Conservation (phyloP, 2,797 vertebrate species). For the Enteromius anoplus region DNA sequence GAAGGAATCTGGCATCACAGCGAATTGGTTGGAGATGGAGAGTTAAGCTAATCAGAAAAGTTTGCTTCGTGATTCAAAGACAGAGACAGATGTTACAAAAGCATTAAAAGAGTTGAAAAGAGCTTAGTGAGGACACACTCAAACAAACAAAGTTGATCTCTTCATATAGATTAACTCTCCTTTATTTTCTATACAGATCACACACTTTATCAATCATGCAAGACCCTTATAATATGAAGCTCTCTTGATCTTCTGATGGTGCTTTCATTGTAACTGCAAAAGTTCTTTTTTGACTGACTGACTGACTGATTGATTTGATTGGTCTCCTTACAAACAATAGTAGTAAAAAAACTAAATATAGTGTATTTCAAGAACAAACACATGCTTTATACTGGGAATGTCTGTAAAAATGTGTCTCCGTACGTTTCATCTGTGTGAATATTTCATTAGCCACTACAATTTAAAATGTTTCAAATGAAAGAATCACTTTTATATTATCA, state of each 20-base stretch:
- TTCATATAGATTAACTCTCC: neutral
- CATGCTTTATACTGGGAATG: neutral
- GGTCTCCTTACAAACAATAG: neutral
- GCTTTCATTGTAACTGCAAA: neutral
- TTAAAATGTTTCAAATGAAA: slow-evolving; percentile 43
- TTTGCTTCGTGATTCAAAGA: neutral
- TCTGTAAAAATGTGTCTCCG: neutral
- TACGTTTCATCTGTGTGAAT: neutral
- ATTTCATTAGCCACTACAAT: slow-evolving; percentile 4
- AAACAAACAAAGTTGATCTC: slow-evolving; percentile 4
- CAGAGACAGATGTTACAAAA: slow-evolving; percentile 14
- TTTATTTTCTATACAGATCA: neutral
- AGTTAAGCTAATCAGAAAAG: slow-evolving; percentile 9
- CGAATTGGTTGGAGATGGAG: slow-evolving; percentile 8
- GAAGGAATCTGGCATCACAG: neutral
- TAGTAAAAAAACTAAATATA: neutral
- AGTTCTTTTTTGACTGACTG: neutral
- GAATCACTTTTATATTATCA: slow-evolving; percentile 56
- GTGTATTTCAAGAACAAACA: neutral
- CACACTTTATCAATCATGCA: neutral
- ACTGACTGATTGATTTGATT: neutral
- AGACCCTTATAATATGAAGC: neutral
- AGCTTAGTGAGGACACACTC: slow-evolving; percentile 9
- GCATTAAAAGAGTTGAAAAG: slow-evolving; percentile 4
- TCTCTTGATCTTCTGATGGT: neutral